Evolutionary conservation across 2,888 invertebrate genomes (phyloP), one percentile per base, ranked within the genome.

Genomic region (Agrotis segetum): DNA sequence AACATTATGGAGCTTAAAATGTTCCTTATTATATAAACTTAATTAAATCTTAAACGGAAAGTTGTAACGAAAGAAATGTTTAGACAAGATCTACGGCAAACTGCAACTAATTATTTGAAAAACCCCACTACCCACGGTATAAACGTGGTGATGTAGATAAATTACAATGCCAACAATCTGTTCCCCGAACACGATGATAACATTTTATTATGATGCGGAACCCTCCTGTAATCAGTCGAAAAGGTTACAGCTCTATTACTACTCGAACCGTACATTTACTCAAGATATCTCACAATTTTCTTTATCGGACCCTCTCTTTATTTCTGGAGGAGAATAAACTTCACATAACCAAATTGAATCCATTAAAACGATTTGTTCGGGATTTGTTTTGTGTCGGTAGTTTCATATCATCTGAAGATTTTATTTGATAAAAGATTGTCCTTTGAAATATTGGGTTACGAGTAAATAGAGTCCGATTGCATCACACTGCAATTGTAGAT

Each of bases 331-430:
- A 40, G 68, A 62, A 70, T 74, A 72, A 81, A 71, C 52, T 72
- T 72, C 59, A 64, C 67, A 59, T 67, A 71, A 73, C 64, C 66
- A 76, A 79, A 71, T 70, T 70, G 67, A 56, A 77, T 72, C 66
- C 76, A 71, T 81, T 70, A 60, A 79, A 71, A 67, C 60, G 53
- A 71, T 79, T 67, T 53, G 64, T 62, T 69, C 46, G 58, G 64
- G 56, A 63, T 74, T 79, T 72, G 50, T 74, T 79, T 69, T 46
- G 34, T 52, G 17, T 52, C 47, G 62, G 46, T 67, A 71, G 40
- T 74, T 52, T 55, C 67, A 52, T 64, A 56, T 72, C 68, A 63
- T 58, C 19, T 52, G 52, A 61, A 56, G 34, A 24, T 68, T 66
- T 71, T 64, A 24, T 64, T 44, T 40, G 40, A 67, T 52, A 74